These are phyloP conservation scores for Pocillopora verrucosa DNA, from an alignment of 64 coral and sea anemone species.

Conservation along the genomic window DNA sequence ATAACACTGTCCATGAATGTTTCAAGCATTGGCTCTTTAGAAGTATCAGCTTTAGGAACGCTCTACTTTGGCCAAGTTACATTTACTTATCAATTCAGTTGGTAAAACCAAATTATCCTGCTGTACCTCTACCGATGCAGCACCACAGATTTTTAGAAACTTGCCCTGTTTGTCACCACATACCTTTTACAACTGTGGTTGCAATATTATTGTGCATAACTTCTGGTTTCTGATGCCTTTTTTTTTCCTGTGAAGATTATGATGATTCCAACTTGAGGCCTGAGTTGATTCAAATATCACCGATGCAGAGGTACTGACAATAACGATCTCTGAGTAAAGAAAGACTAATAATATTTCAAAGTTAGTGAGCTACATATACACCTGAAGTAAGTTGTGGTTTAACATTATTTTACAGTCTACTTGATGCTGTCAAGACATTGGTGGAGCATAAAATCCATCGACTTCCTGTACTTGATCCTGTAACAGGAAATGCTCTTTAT, in stretches of 20 bases:
- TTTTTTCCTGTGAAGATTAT: conserved; percentile 29
- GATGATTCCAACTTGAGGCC: conserved; percentile 50
- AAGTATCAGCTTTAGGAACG: too few relatives aligned
- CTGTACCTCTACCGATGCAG: too few relatives aligned
- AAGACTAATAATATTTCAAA: too few relatives aligned
- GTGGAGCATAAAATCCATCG: conserved; percentile 96
- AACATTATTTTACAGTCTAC: conserved; percentile 61
- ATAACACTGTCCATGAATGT: too few relatives aligned
- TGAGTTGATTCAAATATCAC: conserved; percentile 56
- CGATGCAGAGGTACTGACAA: conserved; percentile 59
- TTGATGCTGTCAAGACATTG: conserved; percentile 84
- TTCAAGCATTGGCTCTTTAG: too few relatives aligned
- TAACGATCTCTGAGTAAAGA: too few relatives aligned
- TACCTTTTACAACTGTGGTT: not conserved
- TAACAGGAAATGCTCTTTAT: conserved; percentile 86
- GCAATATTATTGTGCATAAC: not conserved
- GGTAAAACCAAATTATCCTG: too few relatives aligned
- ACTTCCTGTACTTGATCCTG: conserved; percentile 89
- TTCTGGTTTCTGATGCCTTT: not conserved
- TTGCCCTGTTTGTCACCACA: not conserved
- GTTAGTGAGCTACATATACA: too few relatives aligned
- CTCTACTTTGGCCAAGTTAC: too few relatives aligned
- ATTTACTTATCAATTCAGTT: too few relatives aligned
- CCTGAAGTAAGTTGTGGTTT: not conserved
- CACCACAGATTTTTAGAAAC: not conserved